Conservation (phyloP, 2,888 invertebrate species). For the Spilarctia lutea region DNA sequence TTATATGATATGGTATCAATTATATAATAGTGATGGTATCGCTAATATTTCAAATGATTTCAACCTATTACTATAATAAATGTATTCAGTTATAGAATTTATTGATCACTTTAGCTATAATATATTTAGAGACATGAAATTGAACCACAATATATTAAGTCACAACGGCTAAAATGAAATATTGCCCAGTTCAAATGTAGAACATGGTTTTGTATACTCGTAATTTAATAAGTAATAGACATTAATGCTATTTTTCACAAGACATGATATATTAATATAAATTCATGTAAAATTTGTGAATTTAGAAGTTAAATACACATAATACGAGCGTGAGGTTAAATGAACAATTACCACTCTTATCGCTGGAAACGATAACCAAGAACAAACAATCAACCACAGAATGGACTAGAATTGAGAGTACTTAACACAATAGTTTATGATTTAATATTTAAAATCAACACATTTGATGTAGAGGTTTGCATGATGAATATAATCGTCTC, state of each 20-base stretch:
- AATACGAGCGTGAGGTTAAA: neutral
- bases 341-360: too few relatives aligned
- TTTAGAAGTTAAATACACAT: neutral
- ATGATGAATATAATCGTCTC: neutral
- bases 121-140: neutral
- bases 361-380: neutral
- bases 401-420: neutral
- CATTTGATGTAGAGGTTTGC: neutral
- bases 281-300: neutral
- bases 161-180: neutral
- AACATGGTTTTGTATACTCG: too few relatives aligned
- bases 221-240: too few relatives aligned
- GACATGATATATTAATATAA: too few relatives aligned
- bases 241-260: too few relatives aligned
- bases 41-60: neutral
- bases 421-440: neutral
- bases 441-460: neutral
- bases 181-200: neutral
- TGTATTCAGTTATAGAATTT: too few relatives aligned
- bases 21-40: neutral
- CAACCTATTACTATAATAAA: too few relatives aligned
- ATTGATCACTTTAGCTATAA: neutral
- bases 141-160: neutral
- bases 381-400: neutral
- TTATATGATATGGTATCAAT: slow-evolving; percentile 5